Evolutionary conservation across 2,113 vertebrate species (phyloP), one percentile per base, ranked within the genome.

Genomic region (Scytalopus superciliaris): DNA sequence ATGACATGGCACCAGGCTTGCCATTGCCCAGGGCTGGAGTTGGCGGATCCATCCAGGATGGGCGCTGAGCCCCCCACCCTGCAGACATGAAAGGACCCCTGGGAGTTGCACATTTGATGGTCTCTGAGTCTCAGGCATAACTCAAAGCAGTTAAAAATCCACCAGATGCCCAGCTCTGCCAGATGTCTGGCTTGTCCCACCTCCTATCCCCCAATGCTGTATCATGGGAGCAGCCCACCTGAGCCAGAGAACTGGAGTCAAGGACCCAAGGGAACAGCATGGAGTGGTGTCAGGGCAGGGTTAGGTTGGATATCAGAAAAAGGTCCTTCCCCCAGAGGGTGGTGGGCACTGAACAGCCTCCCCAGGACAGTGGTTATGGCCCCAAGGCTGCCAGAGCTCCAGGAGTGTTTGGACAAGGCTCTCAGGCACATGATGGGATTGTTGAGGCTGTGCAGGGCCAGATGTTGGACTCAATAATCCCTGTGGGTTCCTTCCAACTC

Each of bases 61-160:
- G 10, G 15, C 25, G 40, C 69, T 66, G 52, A 47, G 37, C 30
- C 31, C n/a, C 33, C 44, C 37, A 14, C 44, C 60, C 52, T 39
- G 30, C 47, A 53, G 52, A 21, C 19, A 6, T 11, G 1, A 31
- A 60, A 14, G 27, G 52, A 52, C 42, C 37, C 18, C 27, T 19
- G 27, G 42, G 63, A 63, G 39, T 37, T 0, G 0, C 35, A 16
- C 6, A 1, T 55, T 56, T 8, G 10, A 23, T 30, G 24, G 16
- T 42, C 40, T 68, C 40, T 3, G 13, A 6, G 10, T 52, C 57
- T 45, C 64, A 4, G 1, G 6, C 18, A 2, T 15, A 33, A 68
- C n/a, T 31, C 47, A 50, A 69, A 78, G 5, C 28, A 23, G 19
- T 78, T 55, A 68, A 56, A 81, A 90, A 47, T 23, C 40, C 66